Evolutionary conservation across 2,888 invertebrate genomes (phyloP).

Genomic region (Hyposoter dolosus): DNA sequence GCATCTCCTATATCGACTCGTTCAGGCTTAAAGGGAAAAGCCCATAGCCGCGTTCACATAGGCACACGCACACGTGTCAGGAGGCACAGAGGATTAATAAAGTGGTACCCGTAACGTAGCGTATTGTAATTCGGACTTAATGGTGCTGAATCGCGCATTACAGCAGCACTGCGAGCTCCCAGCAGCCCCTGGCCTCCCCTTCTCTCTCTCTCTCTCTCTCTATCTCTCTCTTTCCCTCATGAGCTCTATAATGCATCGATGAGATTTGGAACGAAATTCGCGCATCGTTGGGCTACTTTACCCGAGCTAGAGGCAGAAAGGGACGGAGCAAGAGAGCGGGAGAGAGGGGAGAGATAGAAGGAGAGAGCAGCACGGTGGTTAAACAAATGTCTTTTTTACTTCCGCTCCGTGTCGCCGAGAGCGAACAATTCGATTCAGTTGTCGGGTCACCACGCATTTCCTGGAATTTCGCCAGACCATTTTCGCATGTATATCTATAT

Average conservation of each 20-base stretch:
- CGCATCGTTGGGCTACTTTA: slow-evolving; percentile 69
- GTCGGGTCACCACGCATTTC: slow-evolving; percentile 72
- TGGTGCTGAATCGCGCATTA: slow-evolving; percentile 65
- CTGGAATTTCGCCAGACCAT: slow-evolving; percentile 71
- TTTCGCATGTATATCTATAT: slow-evolving; percentile 56
- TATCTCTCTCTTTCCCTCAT: slow-evolving; percentile 14
- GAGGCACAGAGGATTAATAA: slow-evolving; percentile 57
- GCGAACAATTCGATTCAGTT: slow-evolving; percentile 74
- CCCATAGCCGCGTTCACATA: background rate
- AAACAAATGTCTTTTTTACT: slow-evolving; percentile 74
- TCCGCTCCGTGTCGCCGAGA: slow-evolving; percentile 71
- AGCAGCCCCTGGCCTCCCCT: background rate
- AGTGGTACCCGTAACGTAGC: slow-evolving; percentile 66
- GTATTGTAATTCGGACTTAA: slow-evolving; percentile 69
- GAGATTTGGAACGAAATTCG: slow-evolving; percentile 68
- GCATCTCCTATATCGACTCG: slow-evolving; percentile 22
- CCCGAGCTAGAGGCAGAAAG: slow-evolving; percentile 26
- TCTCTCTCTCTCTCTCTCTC: background rate
- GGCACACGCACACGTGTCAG: background rate
- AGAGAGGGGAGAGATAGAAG: slow-evolving; percentile 18
- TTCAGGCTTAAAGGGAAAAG: slow-evolving; percentile 19
- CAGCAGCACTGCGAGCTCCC: slow-evolving; percentile 22
- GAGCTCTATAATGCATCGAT: slow-evolving; percentile 66
- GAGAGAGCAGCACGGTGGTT: slow-evolving; percentile 66
- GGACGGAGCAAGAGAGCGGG: slow-evolving; percentile 3